Percentiles rank a stretch among this genome's conserved stretches.
phyloP scores from a whole-genome alignment of 2,888 invertebrate genomes.

The Epirrhoe alternata region DNA sequence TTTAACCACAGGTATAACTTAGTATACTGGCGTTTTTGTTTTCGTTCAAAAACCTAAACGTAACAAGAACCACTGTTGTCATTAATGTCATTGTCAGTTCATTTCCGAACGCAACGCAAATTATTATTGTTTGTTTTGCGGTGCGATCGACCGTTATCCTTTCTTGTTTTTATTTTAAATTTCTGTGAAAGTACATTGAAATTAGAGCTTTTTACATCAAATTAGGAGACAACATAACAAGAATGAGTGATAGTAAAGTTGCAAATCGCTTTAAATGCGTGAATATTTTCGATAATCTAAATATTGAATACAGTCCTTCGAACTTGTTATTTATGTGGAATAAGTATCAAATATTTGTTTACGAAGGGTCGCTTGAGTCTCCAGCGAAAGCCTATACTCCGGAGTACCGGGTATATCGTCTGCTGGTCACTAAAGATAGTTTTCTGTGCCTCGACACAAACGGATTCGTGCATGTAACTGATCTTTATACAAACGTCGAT shows the following conservation, averaged over 20 bases:
- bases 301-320: conserved; percentile 55
- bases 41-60: too few relatives aligned
- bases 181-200: neutral
- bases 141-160: too few relatives aligned
- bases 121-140: too few relatives aligned
- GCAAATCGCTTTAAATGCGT: conserved; percentile 59
- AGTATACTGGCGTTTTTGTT: too few relatives aligned
- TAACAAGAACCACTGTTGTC: too few relatives aligned
- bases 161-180: neutral
- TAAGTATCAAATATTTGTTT: conserved; percentile 72
- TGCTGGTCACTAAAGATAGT: conserved; percentile 59
- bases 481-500: conserved; percentile 62
- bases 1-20: too few relatives aligned
- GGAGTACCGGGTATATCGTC: conserved; percentile 58
- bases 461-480: conserved; percentile 60
- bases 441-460: conserved; percentile 63
- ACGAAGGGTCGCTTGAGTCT: conserved; percentile 57
- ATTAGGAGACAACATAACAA: conserved; percentile 6
- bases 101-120: too few relatives aligned
- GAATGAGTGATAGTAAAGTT: conserved; percentile 55
- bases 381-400: conserved; percentile 54
- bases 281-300: conserved; percentile 56
- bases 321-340: conserved; percentile 67
- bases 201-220: neutral
- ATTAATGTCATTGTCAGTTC: too few relatives aligned